Evolutionary conservation across 2,113 vertebrate species (phyloP), one percentile per base, ranked within the genome.

Genomic region (Genyomyrus donnyi): DNA sequence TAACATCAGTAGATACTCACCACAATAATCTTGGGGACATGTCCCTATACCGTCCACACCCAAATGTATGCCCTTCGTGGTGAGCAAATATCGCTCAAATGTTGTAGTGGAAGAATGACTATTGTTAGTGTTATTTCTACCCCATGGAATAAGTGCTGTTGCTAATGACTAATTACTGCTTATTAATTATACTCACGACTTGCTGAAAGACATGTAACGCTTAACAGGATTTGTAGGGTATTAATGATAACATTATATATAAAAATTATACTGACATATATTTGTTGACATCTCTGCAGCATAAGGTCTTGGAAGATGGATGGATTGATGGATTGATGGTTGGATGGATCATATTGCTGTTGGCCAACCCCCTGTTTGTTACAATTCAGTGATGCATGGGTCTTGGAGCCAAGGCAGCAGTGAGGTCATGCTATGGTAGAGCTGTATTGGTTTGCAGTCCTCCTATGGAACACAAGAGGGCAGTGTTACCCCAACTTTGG

Each of bases 381-480:
- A 42, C 74, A 39, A 39, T 42, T 80, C 74, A 80, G 74, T 80
- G 35, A 42, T 80, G 5, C 39, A 39, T 80, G 74, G 35, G 35
- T 19, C 48, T n/a, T 27, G 7, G 45, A 27, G 5, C 35, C 10
- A 0, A 42, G n/a, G 62, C n/a, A 13, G 62, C 62, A 31, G 62
- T 31, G 62, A 70, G n/a, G 27, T 70, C 74, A 80, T 19, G 17
- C 31, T 39, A 19, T 15, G 70, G 70, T 77, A 39, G 70, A 39
- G 35, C 70, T 77, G 8, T 31, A 48, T 31, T 87, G 45, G 17
- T 10, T 24, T 9, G 77, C 77, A 91, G 2, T 24, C 66, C 74
- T 87, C 45, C 53, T 45, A 13, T 17, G 56, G 50, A 93, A 91
- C 95, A 95, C 92, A 90, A 95, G 95, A 94, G 94, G 95, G 95